Percentiles rank a stretch among this genome's conserved stretches.
phyloP scores from a whole-genome alignment of 2,888 invertebrate species.

The Coenonympha glycerion region DNA sequence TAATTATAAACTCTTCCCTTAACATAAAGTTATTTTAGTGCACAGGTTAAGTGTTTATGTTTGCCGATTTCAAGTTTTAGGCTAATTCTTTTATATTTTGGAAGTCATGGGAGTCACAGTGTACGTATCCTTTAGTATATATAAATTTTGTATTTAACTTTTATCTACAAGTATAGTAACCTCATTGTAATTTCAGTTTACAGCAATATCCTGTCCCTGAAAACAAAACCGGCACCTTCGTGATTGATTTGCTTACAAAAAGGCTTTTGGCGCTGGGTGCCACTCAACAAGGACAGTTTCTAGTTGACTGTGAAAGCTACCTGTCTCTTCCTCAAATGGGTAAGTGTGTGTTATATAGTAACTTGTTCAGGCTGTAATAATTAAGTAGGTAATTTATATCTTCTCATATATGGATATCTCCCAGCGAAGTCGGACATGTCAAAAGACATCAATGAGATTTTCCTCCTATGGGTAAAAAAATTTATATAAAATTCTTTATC shows the following conservation, averaged over 20 bases:
- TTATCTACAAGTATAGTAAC: background rate
- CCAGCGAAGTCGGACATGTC: too few relatives aligned
- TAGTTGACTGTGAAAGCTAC: slow-evolving; percentile 97
- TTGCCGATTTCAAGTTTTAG: background rate
- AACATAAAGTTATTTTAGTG: too few relatives aligned
- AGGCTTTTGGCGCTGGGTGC: slow-evolving; percentile 91
- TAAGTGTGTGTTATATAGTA: slow-evolving; percentile 36
- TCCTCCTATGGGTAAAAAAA: too few relatives aligned
- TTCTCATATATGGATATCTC: too few relatives aligned
- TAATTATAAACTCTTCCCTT: too few relatives aligned
- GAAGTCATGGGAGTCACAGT: slow-evolving; percentile 78
- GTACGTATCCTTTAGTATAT: slow-evolving; percentile 53
- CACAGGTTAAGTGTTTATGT: too few relatives aligned
- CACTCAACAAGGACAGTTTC: slow-evolving; percentile 89
- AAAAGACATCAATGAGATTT: too few relatives aligned
- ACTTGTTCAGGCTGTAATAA: too few relatives aligned
- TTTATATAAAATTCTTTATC: too few relatives aligned
- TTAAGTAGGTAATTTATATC: too few relatives aligned
- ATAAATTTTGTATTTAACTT: background rate
- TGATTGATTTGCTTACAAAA: slow-evolving; percentile 90
- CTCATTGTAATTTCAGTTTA: slow-evolving; percentile 76
- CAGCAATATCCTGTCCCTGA: slow-evolving; percentile 92
- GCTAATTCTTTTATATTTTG: background rate
- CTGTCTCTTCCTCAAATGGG: slow-evolving; percentile 84
- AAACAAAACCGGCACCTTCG: slow-evolving; percentile 92